Conservation (phyloP, 2,113 vertebrate species). For the Mesocricetus auratus region DNA sequence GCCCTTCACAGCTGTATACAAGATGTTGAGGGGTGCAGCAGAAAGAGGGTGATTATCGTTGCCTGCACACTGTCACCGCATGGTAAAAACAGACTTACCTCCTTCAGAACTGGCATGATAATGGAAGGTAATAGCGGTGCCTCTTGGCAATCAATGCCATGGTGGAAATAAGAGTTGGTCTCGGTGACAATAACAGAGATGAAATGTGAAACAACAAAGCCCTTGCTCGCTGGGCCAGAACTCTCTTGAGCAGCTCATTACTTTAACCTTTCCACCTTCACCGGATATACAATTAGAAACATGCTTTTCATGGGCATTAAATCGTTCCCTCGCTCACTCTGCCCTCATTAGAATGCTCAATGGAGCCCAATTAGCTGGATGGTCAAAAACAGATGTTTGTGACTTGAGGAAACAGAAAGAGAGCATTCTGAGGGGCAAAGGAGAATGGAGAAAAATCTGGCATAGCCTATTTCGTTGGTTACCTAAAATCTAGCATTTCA, state of each 20-base stretch:
- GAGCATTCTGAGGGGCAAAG: constrained; percentile 68
- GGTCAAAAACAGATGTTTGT: constrained; percentile 82
- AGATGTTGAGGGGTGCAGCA: constrained; percentile 72
- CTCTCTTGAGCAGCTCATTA: constrained; percentile 75
- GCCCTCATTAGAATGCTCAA: constrained; percentile 75
- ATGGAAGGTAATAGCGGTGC: constrained; percentile 72
- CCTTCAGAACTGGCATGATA: constrained; percentile 78
- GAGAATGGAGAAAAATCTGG: constrained; percentile 58
- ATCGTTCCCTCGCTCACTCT: constrained; percentile 53
- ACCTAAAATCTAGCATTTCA: constrained; percentile 48
- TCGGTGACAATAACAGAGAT: constrained; percentile 75
- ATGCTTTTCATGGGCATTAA: constrained; percentile 74
- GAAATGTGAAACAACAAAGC: constrained; percentile 81
- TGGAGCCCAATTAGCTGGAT: constrained; percentile 72
- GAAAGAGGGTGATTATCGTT: constrained; percentile 52
- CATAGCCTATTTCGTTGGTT: constrained; percentile 45
- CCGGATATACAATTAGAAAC: constrained; percentile 78
- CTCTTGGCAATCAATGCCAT: constrained; percentile 70
- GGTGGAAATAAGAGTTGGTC: constrained; percentile 74
- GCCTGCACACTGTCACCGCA: constrained; percentile 71
- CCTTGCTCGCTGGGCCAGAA: constrained; percentile 66
- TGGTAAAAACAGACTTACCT: constrained; percentile 69
- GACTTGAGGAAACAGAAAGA: constrained; percentile 72
- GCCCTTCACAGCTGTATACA: constrained; percentile 83
- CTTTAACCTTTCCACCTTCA: constrained; percentile 82